phyloP scores from a whole-genome alignment of 2,888 invertebrate species.

The Byasa hedistus region DNA sequence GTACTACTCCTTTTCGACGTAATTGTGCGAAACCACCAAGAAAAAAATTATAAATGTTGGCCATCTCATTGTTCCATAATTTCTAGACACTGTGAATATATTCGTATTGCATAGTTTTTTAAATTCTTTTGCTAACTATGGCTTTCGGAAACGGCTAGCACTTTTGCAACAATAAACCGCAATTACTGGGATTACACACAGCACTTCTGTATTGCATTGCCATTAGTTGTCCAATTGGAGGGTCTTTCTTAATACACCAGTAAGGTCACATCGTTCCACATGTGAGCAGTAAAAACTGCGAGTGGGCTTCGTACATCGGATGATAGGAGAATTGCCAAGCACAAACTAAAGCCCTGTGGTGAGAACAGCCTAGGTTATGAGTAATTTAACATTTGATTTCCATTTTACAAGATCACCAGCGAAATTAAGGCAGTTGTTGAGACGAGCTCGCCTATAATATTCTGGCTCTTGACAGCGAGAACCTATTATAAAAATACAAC shows the following conservation, averaged over 20 bases:
- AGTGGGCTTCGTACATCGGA: neutral
- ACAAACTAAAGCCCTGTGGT: neutral
- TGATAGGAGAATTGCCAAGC: neutral
- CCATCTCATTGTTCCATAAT: neutral
- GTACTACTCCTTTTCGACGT: too few species aligned
- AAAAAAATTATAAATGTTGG: neutral
- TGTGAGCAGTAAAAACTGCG: neutral
- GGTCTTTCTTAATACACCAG: neutral
- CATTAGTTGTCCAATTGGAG: slow-evolving; percentile 1
- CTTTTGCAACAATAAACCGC: slow-evolving; percentile 20
- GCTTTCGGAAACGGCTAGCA: slow-evolving; percentile 10
- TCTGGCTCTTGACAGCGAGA: too few species aligned
- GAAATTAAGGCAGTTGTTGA: too few species aligned
- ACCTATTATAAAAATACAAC: too few species aligned
- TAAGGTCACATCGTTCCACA: neutral
- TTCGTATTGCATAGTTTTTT: slow-evolving; percentile 10
- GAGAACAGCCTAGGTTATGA: neutral
- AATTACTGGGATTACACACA: slow-evolving; percentile 22
- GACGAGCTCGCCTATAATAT: too few species aligned
- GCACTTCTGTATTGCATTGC: slow-evolving; percentile 12
- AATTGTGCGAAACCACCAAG: too few species aligned
- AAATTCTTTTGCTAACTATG: slow-evolving; percentile 10
- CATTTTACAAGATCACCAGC: too few species aligned
- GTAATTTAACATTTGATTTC: too few species aligned
- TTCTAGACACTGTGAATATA: neutral